Evolutionary conservation across 2,797 vertebrate species (phyloP).

Genomic region (Rhinoraja longicauda): DNA sequence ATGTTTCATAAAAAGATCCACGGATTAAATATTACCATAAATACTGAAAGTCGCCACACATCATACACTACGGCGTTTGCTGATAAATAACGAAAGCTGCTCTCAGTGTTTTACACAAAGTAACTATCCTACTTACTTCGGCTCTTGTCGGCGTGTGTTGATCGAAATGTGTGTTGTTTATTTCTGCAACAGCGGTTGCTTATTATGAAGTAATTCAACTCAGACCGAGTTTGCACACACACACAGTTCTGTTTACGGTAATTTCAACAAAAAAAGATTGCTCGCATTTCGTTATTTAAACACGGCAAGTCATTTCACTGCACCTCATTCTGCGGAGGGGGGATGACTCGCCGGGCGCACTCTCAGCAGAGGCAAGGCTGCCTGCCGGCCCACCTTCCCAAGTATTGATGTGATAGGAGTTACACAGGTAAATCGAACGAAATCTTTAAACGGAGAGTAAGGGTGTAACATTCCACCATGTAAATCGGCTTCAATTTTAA

Average conservation of each 20-base stretch:
- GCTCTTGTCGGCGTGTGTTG: not conserved
- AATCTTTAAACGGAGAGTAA: too few relatives aligned
- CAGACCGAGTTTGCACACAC: slow-evolving; percentile 22
- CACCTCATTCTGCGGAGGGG: not conserved
- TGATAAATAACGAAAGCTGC: not conserved
- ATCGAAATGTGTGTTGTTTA: slow-evolving; percentile 7
- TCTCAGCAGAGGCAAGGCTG: not conserved
- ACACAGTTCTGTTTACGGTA: slow-evolving; percentile 4
- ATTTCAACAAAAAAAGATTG: not conserved
- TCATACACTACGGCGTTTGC: slow-evolving; percentile 2
- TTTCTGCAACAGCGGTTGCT: slow-evolving; percentile 25
- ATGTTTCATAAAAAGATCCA: not conserved
- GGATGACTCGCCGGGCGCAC: not conserved
- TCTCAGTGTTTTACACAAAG: slow-evolving; percentile 2
- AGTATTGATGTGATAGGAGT: not conserved
- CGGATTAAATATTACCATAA: not conserved
- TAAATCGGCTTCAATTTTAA: too few relatives aligned
- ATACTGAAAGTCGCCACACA: not conserved
- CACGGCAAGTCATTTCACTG: not conserved
- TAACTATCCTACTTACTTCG: not conserved
- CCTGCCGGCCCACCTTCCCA: not conserved
- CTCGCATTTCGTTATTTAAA: slow-evolving; percentile 9
- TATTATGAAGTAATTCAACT: not conserved
- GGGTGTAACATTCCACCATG: not conserved
- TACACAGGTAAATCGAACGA: not conserved